Evolutionary conservation across 2,888 invertebrate species (phyloP).

Genomic region (Ametastegia equiseti): DNA sequence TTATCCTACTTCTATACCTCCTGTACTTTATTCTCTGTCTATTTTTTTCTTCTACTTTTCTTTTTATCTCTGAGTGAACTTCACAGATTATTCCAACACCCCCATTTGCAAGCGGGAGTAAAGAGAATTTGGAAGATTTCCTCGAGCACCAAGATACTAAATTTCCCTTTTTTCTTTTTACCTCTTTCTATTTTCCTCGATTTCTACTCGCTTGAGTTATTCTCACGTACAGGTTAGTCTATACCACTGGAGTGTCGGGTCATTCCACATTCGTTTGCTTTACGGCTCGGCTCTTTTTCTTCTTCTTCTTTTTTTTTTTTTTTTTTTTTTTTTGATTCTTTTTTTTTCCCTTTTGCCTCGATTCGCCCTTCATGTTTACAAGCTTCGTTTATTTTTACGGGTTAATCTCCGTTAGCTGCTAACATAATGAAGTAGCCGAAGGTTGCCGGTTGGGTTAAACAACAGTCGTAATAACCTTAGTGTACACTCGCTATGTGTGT

Average conservation of each 20-base stretch:
- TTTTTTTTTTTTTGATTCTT: background rate
- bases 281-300: background rate
- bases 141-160: background rate
- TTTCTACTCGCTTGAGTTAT: background rate
- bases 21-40: background rate
- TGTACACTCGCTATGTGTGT: background rate
- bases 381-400: conserved; percentile 25
- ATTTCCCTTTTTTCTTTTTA: background rate
- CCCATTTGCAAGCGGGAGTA: background rate
- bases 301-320: background rate
- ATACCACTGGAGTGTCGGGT: background rate
- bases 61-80: background rate
- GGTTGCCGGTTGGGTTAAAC: background rate
- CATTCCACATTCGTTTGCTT: conserved; percentile 3
- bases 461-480: conserved; percentile 5
- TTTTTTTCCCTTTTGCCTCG: background rate
- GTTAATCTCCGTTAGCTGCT: conserved; percentile 29
- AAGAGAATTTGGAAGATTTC: background rate
- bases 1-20: background rate
- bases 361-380: conserved; percentile 19
- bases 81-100: background rate
- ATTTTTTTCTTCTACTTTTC: background rate
- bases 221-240: background rate
- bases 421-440: background rate
- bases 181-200: background rate